Evolutionary conservation across 2,113 vertebrate genomes (phyloP).

Genomic region (Apaloderma vittatum): DNA sequence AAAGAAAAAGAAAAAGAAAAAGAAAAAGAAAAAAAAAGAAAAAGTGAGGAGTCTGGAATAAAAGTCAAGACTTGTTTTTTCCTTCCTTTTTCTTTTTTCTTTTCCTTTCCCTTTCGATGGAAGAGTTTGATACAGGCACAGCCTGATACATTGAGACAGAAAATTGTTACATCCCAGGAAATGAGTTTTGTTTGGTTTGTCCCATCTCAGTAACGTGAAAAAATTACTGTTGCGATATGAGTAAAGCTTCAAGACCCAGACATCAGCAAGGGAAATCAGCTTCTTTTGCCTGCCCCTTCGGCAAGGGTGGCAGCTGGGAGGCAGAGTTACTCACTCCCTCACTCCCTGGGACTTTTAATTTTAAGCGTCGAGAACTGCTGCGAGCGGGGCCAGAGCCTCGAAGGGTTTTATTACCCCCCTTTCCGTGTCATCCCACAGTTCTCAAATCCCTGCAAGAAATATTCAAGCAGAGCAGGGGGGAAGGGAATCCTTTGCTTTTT

Average conservation of each 20-base stretch:
- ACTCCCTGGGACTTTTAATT: constrained; percentile 63
- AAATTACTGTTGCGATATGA: neutral
- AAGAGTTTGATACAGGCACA: neutral
- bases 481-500: constrained; percentile 48
- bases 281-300: neutral
- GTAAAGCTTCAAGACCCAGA: neutral
- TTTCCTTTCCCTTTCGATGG: neutral
- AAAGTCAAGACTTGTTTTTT: neutral
- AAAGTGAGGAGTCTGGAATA: neutral
- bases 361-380: constrained; percentile 12
- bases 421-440: constrained; percentile 65
- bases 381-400: neutral
- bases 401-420: constrained; percentile 50
- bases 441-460: constrained; percentile 64
- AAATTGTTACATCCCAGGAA: neutral
- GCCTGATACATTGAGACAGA: neutral
- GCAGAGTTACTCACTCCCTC: neutral
- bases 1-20: neutral
- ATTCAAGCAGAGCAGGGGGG: constrained; percentile 29
- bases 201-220: neutral
- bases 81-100: neutral
- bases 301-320: neutral
- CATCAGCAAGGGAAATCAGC: neutral
- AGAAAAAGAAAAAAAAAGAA: fast-evolving
- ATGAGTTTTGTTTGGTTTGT: neutral